Evolutionary conservation across 2,113 vertebrate genomes (phyloP).

Genomic region (Misgurnus mizolepis): DNA sequence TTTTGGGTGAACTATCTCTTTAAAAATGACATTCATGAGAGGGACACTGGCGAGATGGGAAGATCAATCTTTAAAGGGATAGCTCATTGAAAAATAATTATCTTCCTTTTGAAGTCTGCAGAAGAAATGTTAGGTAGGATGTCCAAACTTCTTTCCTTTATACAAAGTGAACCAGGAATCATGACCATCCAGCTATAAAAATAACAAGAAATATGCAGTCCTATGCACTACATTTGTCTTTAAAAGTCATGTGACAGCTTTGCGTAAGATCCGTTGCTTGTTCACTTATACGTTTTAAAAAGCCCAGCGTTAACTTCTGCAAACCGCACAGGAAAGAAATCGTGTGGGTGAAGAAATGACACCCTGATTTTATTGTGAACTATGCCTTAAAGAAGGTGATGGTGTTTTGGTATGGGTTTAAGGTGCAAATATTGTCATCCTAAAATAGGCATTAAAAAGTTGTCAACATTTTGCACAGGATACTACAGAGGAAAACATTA

Average conservation of each 20-base stretch:
- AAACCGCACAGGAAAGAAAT: too few species aligned
- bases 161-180: too few species aligned
- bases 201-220: too few species aligned
- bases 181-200: too few species aligned
- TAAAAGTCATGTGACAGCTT: too few species aligned
- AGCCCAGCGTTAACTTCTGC: too few species aligned
- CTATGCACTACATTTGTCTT: too few species aligned
- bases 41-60: conserved; percentile 45
- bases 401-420: conserved; percentile 76
- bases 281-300: too few species aligned
- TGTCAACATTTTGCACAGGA: conserved; percentile 69
- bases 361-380: neutral
- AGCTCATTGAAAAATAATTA: neutral
- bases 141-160: too few species aligned
- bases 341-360: neutral
- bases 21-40: conserved; percentile 40
- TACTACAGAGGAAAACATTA: conserved; percentile 68
- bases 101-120: neutral
- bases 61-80: conserved; percentile 3
- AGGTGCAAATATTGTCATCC: conserved; percentile 77
- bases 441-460: conserved; percentile 72
- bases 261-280: too few species aligned
- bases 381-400: conserved; percentile 61
- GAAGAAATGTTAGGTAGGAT: neutral
- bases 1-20: too few species aligned